Conservation (phyloP, 2,888 invertebrate genomes). For the Netelia melanura region DNA sequence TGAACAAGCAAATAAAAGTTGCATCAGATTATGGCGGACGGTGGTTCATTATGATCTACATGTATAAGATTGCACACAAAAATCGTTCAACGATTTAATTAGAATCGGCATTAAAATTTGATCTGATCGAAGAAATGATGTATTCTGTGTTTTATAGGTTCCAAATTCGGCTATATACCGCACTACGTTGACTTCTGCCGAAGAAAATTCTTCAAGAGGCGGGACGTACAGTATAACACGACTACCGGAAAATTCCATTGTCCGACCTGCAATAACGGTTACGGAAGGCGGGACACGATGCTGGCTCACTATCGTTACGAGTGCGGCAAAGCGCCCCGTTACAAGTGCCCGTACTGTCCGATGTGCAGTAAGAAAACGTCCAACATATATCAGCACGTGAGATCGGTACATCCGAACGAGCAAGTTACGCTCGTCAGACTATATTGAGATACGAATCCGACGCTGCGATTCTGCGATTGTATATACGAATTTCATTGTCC, state of each 20-base stretch:
- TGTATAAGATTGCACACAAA: conserved; percentile 20
- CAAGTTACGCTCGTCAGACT: conserved; percentile 79
- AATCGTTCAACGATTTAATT: conserved; percentile 1
- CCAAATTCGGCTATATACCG: conserved; percentile 66
- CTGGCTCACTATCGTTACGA: conserved; percentile 83
- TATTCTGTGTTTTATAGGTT: conserved; percentile 79
- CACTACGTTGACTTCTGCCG: conserved; percentile 65
- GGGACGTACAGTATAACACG: conserved; percentile 76
- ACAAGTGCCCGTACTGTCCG: conserved; percentile 82
- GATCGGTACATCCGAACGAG: conserved; percentile 80
- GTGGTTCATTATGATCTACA: conserved; percentile 20
- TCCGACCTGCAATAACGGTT: conserved; percentile 83
- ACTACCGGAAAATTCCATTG: conserved; percentile 82
- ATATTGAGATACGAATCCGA: conserved; percentile 72
- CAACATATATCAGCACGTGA: conserved; percentile 81
- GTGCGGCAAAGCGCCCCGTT: conserved; percentile 83
- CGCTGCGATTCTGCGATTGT: conserved; percentile 14
- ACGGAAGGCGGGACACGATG: conserved; percentile 83
- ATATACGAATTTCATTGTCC: conserved; percentile 52
- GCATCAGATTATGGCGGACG: conserved; percentile 41
- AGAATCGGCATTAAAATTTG: background rate
- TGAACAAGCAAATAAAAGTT: conserved; percentile 15
- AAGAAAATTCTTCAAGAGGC: conserved; percentile 74
- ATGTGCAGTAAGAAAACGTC: conserved; percentile 81
- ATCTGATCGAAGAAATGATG: conserved; percentile 49